These are phyloP conservation scores for Cygnus olor DNA, from an alignment of 2,797 vertebrate species.

Conservation along the genomic window DNA sequence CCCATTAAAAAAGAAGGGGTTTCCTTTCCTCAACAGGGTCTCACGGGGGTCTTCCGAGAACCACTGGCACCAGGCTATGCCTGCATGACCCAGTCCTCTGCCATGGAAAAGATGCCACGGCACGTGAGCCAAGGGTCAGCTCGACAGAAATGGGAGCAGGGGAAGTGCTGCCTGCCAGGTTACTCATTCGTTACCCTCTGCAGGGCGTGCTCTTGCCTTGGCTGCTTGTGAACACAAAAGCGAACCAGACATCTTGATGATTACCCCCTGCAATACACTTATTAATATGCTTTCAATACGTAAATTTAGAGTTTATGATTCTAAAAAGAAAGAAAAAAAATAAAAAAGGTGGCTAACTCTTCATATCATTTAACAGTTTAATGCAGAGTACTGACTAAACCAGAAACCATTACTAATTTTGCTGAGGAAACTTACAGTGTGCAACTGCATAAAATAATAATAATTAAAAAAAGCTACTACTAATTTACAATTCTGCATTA, in stretches of 20 bases:
- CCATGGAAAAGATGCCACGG: background rate
- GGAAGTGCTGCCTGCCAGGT: too few relatives aligned
- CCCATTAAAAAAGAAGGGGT: background rate
- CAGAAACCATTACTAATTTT: background rate
- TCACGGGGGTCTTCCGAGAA: background rate
- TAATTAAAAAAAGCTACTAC: background rate
- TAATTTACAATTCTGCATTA: background rate
- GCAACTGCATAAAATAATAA: background rate
- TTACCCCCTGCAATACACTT: background rate
- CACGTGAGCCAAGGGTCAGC: background rate
- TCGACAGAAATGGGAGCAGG: background rate
- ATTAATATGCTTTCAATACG: background rate
- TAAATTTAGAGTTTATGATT: background rate
- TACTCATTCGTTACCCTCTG: background rate
- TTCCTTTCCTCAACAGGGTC: background rate
- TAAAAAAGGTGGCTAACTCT: background rate
- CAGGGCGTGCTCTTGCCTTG: background rate
- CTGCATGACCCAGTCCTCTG: too few relatives aligned
- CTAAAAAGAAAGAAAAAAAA: background rate
- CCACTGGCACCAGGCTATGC: background rate
- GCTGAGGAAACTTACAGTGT: background rate
- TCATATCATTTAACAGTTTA: background rate
- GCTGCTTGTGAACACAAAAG: background rate
- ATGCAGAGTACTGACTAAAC: background rate
- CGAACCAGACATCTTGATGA: too few relatives aligned